These are phyloP conservation scores for Neoniphon sammara DNA, from an alignment of 2,797 vertebrate species.

Conservation along the genomic window DNA sequence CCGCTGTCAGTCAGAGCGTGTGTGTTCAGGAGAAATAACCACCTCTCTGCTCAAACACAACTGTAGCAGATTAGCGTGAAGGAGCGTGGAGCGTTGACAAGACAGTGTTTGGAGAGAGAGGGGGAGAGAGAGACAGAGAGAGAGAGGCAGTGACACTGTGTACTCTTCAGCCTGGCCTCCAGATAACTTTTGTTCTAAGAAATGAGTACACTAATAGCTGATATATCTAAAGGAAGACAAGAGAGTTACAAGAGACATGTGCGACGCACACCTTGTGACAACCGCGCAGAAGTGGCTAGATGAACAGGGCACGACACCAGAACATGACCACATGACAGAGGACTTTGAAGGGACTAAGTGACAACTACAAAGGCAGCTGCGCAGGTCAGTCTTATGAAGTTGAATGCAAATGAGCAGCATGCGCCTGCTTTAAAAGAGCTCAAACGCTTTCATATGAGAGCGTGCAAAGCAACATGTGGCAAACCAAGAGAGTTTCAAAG, in stretches of 20 bases:
- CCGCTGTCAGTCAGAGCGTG: constrained; percentile 16
- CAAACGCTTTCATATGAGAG: too few species aligned
- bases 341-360: not conserved
- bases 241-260: not conserved
- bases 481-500: too few species aligned
- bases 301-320: not conserved
- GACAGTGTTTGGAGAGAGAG: constrained; percentile 33
- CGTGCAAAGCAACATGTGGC: too few species aligned
- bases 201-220: constrained; percentile 26
- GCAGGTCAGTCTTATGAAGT: too few species aligned
- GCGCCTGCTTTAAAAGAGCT: too few species aligned
- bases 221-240: constrained; percentile 11
- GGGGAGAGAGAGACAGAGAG: constrained; percentile 18
- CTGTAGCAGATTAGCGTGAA: constrained; percentile 38
- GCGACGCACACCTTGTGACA: constrained; percentile 1
- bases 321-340: not conserved
- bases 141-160: constrained; percentile 10
- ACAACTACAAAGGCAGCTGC: too few species aligned
- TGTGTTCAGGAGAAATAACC: constrained; percentile 28
- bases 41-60: constrained; percentile 42
- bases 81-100: constrained; percentile 21
- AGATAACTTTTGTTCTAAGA: constrained; percentile 29
- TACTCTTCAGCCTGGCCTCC: constrained; percentile 30
- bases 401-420: too few species aligned
- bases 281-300: not conserved